Evolutionary conservation across 2,888 invertebrate species (phyloP).

Genomic region (Drosophila mettleri): DNA sequence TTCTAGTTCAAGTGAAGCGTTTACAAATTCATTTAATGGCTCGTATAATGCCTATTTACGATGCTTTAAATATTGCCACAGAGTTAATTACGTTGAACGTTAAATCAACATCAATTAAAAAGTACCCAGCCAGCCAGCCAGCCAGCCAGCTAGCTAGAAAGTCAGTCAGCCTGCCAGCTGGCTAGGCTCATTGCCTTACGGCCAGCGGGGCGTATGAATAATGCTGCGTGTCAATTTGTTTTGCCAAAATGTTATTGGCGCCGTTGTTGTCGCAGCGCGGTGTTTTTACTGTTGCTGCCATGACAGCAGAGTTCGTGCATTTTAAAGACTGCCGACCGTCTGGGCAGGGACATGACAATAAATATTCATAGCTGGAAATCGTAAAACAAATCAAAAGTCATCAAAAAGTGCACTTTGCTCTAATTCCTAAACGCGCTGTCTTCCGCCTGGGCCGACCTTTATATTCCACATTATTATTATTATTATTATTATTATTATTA

Average conservation of each 20-base stretch:
- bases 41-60: constrained; percentile 76
- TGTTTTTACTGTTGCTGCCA: constrained; percentile 50
- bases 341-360: constrained; percentile 71
- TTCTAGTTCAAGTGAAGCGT: constrained; percentile 73
- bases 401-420: constrained; percentile 79
- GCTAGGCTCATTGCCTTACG: constrained; percentile 5
- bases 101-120: constrained; percentile 82
- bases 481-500: too few species aligned
- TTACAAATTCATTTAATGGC: constrained; percentile 80
- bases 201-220: constrained; percentile 56
- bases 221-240: constrained; percentile 61
- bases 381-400: constrained; percentile 79
- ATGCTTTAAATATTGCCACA: constrained; percentile 79
- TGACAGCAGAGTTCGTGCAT: constrained; percentile 72
- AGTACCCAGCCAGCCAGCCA: constrained; percentile 27
- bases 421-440: constrained; percentile 58
- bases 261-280: constrained; percentile 16
- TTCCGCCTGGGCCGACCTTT: constrained; percentile 21
- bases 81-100: constrained; percentile 79
- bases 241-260: constrained; percentile 15
- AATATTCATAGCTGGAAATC: constrained; percentile 79
- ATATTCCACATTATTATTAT: too few species aligned
- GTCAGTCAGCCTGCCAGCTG: neutral
- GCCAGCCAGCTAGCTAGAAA: neutral
- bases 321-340: constrained; percentile 57